Evolutionary conservation across 2,113 vertebrate genomes (phyloP).

Genomic region (Rhodinocichla rosea): DNA sequence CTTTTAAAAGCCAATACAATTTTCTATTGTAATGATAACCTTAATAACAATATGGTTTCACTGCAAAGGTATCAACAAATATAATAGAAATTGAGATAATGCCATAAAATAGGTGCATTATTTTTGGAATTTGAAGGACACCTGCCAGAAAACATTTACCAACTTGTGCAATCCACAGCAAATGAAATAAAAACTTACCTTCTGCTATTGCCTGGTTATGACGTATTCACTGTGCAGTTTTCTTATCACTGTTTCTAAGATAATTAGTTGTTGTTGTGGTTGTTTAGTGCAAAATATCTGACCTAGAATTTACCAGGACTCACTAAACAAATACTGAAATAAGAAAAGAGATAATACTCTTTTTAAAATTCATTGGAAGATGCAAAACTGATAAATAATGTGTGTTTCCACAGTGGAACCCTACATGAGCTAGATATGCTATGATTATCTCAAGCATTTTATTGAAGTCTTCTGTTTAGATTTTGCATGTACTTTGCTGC

Average conservation of each 20-base stretch:
- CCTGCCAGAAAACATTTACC: background rate
- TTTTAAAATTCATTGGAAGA: background rate
- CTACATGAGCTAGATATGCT: background rate
- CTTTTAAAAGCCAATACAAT: slow-evolving; percentile 52
- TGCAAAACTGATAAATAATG: background rate
- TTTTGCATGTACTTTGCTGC: background rate
- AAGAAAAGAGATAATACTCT: background rate
- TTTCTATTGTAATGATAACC: slow-evolving; percentile 40
- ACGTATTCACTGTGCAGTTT: background rate
- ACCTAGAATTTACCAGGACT: background rate
- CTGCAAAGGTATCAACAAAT: slow-evolving; percentile 43
- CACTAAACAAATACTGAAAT: background rate
- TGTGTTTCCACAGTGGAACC: background rate
- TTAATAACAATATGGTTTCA: slow-evolving; percentile 61
- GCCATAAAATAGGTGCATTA: background rate
- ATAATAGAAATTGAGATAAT: slow-evolving; percentile 38
- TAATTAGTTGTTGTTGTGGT: slow-evolving; percentile 4
- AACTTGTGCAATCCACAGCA: background rate
- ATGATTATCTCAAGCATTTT: background rate
- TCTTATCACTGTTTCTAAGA: background rate
- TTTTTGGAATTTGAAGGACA: slow-evolving; percentile 40
- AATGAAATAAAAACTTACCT: slow-evolving; percentile 2
- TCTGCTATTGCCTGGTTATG: slow-evolving; percentile 5
- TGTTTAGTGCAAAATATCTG: background rate
- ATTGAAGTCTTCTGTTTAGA: background rate